Conservation (phyloP, 2,113 vertebrate genomes). For the Manacus vitellinus region DNA sequence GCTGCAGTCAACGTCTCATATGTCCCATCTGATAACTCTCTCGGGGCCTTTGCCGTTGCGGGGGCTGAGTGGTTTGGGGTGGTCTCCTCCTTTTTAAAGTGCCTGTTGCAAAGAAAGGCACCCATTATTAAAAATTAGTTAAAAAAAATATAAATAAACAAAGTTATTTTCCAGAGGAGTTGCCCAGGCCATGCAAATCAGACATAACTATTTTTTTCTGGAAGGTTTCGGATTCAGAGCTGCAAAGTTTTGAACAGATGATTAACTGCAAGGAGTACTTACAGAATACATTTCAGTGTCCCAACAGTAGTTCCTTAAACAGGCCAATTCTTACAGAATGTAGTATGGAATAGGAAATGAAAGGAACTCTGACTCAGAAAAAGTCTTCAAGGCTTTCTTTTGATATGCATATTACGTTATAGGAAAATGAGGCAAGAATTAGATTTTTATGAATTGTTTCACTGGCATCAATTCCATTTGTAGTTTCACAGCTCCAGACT, state of each 20-base stretch:
- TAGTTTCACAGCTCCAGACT: not conserved
- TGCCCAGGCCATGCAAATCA: not conserved
- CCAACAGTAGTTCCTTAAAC: not conserved
- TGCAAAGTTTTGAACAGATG: not conserved
- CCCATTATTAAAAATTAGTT: not conserved
- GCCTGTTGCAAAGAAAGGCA: constrained; percentile 74
- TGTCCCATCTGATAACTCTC: constrained; percentile 93
- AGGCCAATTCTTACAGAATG: not conserved
- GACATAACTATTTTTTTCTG: not conserved
- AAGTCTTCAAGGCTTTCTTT: not conserved
- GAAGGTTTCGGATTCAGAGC: not conserved
- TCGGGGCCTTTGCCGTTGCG: constrained; percentile 81
- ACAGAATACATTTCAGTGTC: not conserved
- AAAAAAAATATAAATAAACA: not conserved
- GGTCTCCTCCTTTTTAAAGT: constrained; percentile 90
- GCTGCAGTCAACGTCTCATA: constrained; percentile 87
- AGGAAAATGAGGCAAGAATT: not conserved
- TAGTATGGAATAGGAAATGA: not conserved
- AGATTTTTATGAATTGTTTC: not conserved
- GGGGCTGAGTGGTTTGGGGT: constrained; percentile 85
- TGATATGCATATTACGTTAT: not conserved
- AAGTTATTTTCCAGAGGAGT: not conserved
- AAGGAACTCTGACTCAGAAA: not conserved
- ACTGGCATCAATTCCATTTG: not conserved
- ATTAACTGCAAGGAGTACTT: not conserved